These are phyloP conservation scores for Ophiodon elongatus DNA, from an alignment of 2,113 vertebrate genomes.

Conservation along the genomic window DNA sequence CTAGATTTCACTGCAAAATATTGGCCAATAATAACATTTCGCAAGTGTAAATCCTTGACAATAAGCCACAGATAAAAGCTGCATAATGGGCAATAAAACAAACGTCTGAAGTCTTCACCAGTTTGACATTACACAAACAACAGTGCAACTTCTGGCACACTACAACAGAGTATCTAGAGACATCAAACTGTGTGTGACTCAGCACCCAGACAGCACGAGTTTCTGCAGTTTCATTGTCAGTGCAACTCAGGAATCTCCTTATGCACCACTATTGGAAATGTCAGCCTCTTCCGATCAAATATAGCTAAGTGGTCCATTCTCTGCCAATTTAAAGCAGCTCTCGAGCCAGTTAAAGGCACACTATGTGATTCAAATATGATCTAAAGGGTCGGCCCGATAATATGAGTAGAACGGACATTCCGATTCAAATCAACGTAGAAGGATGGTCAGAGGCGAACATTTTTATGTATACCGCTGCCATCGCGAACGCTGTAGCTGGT, in stretches of 20 bases:
- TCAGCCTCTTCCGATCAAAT: conserved; percentile 27
- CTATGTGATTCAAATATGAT: conserved; percentile 18
- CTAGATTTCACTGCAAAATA: conserved; percentile 18
- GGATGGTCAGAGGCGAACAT: neutral
- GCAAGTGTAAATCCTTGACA: conserved; percentile 7
- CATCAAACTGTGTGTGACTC: conserved; percentile 37
- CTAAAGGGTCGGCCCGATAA: neutral
- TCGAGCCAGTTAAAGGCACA: neutral
- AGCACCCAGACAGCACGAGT: conserved; percentile 22
- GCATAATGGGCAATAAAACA: conserved; percentile 7
- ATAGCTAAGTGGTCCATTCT: conserved; percentile 25
- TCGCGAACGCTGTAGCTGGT: neutral
- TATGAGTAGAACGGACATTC: neutral
- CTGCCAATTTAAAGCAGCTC: conserved; percentile 13
- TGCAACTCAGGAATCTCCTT: conserved; percentile 29
- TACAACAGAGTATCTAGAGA: conserved; percentile 34
- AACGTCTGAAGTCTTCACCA: conserved; percentile 12
- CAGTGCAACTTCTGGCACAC: neutral
- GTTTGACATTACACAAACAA: conserved; percentile 34
- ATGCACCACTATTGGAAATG: conserved; percentile 22
- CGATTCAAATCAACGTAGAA: neutral
- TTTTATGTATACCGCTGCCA: too few species aligned
- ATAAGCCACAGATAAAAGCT: conserved; percentile 12
- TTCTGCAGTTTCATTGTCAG: conserved; percentile 26
- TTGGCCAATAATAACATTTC: neutral